These are phyloP conservation scores for Rhopalosiphum nymphaeae DNA, from an alignment of 2,888 invertebrate genomes.

Conservation along the genomic window DNA sequence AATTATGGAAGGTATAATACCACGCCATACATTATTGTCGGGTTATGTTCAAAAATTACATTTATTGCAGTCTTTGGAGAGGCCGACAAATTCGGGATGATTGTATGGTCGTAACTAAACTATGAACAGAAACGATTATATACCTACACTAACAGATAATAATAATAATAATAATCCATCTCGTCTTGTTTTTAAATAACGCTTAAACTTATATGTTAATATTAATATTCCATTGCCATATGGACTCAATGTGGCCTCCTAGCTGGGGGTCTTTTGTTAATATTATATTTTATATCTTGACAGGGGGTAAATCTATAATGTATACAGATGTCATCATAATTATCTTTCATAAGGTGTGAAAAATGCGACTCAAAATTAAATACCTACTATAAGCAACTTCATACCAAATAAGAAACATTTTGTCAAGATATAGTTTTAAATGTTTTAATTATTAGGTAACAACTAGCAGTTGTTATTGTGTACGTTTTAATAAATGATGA, in stretches of 20 bases:
- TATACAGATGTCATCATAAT: slow-evolving; percentile 10
- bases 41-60: background rate
- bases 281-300: slow-evolving; percentile 53
- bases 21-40: background rate
- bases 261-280: slow-evolving; percentile 54
- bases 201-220: background rate
- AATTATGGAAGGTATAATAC: background rate
- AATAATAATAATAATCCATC: slow-evolving; percentile 27
- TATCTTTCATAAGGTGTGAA: background rate
- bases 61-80: background rate
- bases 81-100: background rate
- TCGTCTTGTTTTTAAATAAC: slow-evolving; percentile 44
- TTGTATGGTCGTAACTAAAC: background rate
- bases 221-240: slow-evolving; percentile 38
- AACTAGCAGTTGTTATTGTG: background rate
- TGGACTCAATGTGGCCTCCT: slow-evolving; percentile 59
- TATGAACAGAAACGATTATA: slow-evolving; percentile 3
- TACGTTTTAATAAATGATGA: background rate
- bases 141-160: background rate
- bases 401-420: background rate
- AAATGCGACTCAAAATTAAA: background rate
- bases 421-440: background rate
- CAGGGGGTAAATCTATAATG: slow-evolving; percentile 30
- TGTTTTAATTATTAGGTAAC: background rate
- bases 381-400: background rate